phyloP scores from a whole-genome alignment of 1,140 invertebrate species.

The Thaumatotibia leucotreta region DNA sequence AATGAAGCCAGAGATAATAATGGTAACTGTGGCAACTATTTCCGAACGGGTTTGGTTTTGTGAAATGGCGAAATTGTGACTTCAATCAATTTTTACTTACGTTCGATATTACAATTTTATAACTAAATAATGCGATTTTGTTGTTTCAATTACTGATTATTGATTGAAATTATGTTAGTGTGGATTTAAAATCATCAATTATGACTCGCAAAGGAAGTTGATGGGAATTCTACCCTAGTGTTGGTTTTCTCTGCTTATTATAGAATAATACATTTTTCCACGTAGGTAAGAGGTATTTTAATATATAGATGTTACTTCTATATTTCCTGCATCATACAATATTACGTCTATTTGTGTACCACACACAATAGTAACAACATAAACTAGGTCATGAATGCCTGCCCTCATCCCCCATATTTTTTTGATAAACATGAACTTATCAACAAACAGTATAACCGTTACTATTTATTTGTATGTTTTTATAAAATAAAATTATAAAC shows the following conservation, averaged over 20 bases:
- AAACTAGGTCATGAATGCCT: conserved; percentile 29
- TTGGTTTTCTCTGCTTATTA: conserved; percentile 32
- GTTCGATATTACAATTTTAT: conserved; percentile 46
- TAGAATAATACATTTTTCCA: conserved; percentile 33
- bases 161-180: conserved; percentile 30
- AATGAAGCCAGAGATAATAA: not conserved
- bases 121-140: conserved; percentile 46
- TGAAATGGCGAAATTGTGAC: conserved; percentile 69
- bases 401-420: not conserved
- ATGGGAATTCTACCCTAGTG: conserved; percentile 39
- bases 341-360: not conserved
- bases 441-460: not conserved
- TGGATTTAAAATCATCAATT: conserved; percentile 33
- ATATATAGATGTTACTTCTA: not conserved
- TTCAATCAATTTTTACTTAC: conserved; percentile 45
- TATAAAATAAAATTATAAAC: not conserved
- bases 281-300: conserved; percentile 24
- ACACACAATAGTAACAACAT: not conserved
- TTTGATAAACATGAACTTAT: conserved; percentile 11
- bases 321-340: not conserved
- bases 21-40: conserved; percentile 19
- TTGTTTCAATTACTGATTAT: conserved; percentile 32
- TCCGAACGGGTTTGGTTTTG: conserved; percentile 46
- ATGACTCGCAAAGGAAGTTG: conserved; percentile 38
- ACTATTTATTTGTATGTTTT: not conserved